Evolutionary conservation across 2,888 invertebrate genomes (phyloP).

Genomic region (Frankliniella intonsa): DNA sequence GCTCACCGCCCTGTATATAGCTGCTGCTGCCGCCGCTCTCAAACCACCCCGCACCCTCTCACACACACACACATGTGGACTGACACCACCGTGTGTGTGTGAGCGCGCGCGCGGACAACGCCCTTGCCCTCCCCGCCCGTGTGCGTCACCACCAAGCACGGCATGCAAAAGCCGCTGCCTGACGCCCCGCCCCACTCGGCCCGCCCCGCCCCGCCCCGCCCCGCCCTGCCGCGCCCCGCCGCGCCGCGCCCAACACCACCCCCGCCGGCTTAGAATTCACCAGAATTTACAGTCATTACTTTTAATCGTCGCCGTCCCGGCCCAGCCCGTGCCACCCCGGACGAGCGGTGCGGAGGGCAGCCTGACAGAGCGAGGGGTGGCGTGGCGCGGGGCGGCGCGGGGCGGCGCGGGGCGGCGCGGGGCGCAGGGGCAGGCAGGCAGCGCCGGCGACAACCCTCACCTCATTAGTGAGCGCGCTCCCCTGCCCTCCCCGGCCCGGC

Average conservation of each 20-base stretch:
- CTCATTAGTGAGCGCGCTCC: background rate
- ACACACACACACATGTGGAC: too few relatives aligned
- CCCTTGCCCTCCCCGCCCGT: too few relatives aligned
- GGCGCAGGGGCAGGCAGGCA: background rate
- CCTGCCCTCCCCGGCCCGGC: too few relatives aligned
- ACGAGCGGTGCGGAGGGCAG: background rate
- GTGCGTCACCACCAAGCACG: too few relatives aligned
- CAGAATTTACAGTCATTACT: background rate
- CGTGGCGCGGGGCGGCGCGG: background rate
- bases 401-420: background rate
- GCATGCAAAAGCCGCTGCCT: too few relatives aligned
- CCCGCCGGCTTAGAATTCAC: background rate
- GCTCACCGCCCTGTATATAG: too few relatives aligned
- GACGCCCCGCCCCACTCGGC: too few relatives aligned
- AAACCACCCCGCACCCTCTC: too few relatives aligned
- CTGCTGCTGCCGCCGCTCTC: too few relatives aligned
- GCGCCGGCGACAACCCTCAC: background rate
- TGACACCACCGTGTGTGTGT: too few relatives aligned
- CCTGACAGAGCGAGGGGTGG: background rate
- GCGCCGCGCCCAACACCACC: background rate
- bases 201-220: background rate
- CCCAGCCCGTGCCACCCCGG: background rate
- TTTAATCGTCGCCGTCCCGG: background rate
- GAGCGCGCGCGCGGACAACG: too few relatives aligned
- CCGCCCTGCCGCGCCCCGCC: background rate